Evolutionary conservation across 2,113 vertebrate species (phyloP).

Genomic region (Bubo bubo): DNA sequence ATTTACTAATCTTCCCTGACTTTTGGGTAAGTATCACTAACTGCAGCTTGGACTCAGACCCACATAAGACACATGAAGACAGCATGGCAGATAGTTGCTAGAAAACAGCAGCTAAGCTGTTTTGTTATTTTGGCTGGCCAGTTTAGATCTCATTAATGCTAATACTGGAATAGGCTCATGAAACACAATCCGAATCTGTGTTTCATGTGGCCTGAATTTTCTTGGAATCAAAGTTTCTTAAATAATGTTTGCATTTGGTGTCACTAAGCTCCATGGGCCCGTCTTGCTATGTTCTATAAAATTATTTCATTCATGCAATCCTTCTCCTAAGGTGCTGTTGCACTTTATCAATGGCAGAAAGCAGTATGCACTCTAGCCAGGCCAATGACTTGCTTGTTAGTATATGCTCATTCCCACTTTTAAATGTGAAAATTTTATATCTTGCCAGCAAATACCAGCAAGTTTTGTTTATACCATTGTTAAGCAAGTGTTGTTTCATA

Average conservation of each 20-base stretch:
- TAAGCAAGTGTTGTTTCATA: not conserved
- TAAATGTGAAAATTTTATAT: not conserved
- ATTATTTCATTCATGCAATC: conserved; percentile 3
- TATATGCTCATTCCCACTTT: not conserved
- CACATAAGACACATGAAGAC: not conserved
- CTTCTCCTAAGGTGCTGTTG: not conserved
- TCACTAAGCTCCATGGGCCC: not conserved
- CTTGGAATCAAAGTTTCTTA: conserved; percentile 8
- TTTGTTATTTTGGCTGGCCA: conserved; percentile 28
- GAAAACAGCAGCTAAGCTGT: too few species aligned
- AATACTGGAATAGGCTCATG: conserved; percentile 14
- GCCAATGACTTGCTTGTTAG: not conserved
- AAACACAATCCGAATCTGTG: conserved; percentile 23
- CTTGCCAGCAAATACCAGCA: not conserved
- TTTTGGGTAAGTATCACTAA: conserved; percentile 47
- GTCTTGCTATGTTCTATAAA: not conserved
- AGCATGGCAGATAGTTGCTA: not conserved
- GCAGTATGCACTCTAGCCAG: not conserved
- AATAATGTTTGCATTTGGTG: conserved; percentile 44
- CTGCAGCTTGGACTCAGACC: conserved; percentile 30
- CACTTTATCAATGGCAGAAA: not conserved
- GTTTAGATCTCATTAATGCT: conserved; percentile 39
- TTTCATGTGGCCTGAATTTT: conserved; percentile 46
- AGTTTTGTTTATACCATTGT: not conserved
- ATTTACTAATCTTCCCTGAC: conserved; percentile 44